These are phyloP conservation scores for Nasonovia ribisnigri DNA, from an alignment of 2,888 invertebrate genomes.

Conservation along the genomic window DNA sequence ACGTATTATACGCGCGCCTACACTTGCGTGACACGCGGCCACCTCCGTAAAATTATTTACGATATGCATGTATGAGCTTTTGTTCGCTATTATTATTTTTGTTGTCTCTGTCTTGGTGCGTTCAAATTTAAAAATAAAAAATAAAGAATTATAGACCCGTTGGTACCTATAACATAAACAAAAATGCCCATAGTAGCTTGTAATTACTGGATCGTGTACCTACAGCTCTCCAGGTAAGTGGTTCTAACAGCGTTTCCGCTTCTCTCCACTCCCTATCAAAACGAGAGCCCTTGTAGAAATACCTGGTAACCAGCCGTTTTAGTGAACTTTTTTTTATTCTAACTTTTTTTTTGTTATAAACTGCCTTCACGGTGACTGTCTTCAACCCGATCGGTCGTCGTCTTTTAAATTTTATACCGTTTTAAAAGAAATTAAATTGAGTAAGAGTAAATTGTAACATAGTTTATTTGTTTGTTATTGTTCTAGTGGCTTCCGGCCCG, in stretches of 20 bases:
- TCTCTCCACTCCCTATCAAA: background rate
- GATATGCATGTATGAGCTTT: conserved; percentile 33
- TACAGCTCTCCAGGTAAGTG: conserved; percentile 40
- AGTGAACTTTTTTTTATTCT: background rate
- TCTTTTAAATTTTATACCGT: background rate
- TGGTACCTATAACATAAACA: background rate
- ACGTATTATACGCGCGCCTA: background rate
- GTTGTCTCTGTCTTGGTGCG: background rate
- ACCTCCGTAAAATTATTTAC: background rate
- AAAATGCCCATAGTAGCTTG: background rate
- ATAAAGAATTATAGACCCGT: background rate
- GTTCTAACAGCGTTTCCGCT: background rate
- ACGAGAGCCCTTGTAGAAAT: conserved; percentile 65
- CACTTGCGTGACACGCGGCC: background rate
- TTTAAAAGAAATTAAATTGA: conserved; percentile 14
- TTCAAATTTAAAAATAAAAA: background rate
- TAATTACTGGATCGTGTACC: background rate
- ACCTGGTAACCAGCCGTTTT: conserved; percentile 60
- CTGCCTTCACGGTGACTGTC: background rate
- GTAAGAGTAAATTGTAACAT: conserved; percentile 39
- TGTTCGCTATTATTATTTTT: background rate
- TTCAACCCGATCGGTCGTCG: background rate
- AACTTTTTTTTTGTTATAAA: background rate
- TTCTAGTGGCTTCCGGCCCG: conserved; percentile 87
- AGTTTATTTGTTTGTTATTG: conserved; percentile 67